Conservation (phyloP, 2,888 invertebrate species). For the Chironomus riparius region DNA sequence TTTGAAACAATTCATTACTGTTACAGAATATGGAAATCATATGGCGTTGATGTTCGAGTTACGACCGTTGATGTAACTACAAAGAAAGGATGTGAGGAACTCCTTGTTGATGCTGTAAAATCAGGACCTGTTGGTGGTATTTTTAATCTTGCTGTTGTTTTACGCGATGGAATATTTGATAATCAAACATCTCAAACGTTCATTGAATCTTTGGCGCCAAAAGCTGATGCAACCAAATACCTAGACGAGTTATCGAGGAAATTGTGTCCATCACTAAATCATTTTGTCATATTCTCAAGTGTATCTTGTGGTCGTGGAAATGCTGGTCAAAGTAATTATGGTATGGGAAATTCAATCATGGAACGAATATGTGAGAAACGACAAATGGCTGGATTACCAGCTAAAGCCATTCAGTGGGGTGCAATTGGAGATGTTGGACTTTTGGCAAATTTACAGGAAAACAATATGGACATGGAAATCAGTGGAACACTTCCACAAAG, state of each 20-base stretch:
- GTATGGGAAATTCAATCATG: slow-evolving; percentile 83
- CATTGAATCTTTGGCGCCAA: slow-evolving; percentile 57
- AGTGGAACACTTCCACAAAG: slow-evolving; percentile 59
- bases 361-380: slow-evolving; percentile 50
- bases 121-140: slow-evolving; percentile 64
- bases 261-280: slow-evolving; percentile 43
- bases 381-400: slow-evolving; percentile 44
- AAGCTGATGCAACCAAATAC: slow-evolving; percentile 61
- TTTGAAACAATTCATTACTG: too few relatives aligned
- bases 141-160: slow-evolving; percentile 73
- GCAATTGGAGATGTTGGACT: slow-evolving; percentile 59
- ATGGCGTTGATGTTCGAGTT: slow-evolving; percentile 55
- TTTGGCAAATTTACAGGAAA: slow-evolving; percentile 50
- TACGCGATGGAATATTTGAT: slow-evolving; percentile 61
- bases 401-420: slow-evolving; percentile 55
- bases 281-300: slow-evolving; percentile 79
- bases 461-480: slow-evolving; percentile 41
- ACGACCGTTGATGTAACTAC: slow-evolving; percentile 59
- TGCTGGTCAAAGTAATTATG: slow-evolving; percentile 80
- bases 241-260: slow-evolving; percentile 54
- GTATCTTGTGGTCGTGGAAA: slow-evolving; percentile 79
- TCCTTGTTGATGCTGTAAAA: slow-evolving; percentile 51
- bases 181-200: slow-evolving; percentile 62
- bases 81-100: slow-evolving; percentile 51
- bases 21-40: slow-evolving; percentile 52